A percentile compares a stretch with the other conserved stretches of the same genome.
These are phyloP conservation scores for Drosophila cardini DNA, from an alignment of 1,140 invertebrate species.

Conservation along the genomic window DNA sequence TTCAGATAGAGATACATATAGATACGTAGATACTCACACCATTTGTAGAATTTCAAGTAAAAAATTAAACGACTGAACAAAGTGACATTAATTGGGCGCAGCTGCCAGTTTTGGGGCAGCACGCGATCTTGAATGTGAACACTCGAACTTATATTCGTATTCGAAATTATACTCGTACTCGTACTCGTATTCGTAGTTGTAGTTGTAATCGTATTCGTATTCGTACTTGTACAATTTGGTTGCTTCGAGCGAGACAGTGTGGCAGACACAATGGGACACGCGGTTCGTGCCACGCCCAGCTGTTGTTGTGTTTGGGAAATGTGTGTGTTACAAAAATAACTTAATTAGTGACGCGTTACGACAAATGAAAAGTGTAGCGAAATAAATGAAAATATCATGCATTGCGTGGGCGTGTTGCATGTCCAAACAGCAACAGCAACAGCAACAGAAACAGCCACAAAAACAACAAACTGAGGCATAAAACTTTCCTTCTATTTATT, in stretches of 20 bases:
- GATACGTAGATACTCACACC: neutral
- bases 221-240: neutral
- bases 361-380: slow-evolving; percentile 61
- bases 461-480: neutral
- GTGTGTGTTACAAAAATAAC: slow-evolving; percentile 62
- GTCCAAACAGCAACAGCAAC: slow-evolving; percentile 36
- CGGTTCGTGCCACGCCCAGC: slow-evolving; percentile 37
- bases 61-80: slow-evolving; percentile 55
- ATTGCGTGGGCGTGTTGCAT: slow-evolving; percentile 51
- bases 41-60: slow-evolving; percentile 15
- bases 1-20: neutral
- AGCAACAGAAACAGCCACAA: too few relatives aligned
- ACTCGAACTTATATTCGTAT: too few relatives aligned
- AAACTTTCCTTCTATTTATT: slow-evolving; percentile 40
- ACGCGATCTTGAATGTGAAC: slow-evolving; percentile 66
- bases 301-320: slow-evolving; percentile 36
- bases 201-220: neutral
- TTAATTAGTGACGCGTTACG: slow-evolving; percentile 72
- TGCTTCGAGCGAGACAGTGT: slow-evolving; percentile 53
- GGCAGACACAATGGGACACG: slow-evolving; percentile 41
- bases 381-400: slow-evolving; percentile 54
- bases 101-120: slow-evolving; percentile 47
- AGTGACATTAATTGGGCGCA: slow-evolving; percentile 76
- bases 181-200: too few relatives aligned
- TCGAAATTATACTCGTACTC: too few relatives aligned